Base-by-base conservation (phyloP, 2,888 invertebrate species). In the Agrochola circellaris region DNA sequence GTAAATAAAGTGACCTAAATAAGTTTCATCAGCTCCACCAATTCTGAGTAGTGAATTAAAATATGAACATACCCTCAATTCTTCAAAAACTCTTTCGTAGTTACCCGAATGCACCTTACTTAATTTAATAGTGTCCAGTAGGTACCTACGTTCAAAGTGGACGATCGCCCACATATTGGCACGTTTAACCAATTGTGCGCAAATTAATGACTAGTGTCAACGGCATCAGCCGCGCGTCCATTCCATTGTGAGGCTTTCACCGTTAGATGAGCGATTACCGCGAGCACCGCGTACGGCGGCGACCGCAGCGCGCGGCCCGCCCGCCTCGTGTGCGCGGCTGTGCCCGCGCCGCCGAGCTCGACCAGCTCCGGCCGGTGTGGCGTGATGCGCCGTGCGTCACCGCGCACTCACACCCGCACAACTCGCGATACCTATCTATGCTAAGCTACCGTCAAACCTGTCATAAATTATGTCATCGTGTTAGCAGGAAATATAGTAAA, bases 341-440 rank as follows among this genome's bases (percentile, higher is more conserved):
- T 6, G 23, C 15, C 17, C 20, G 9, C 38, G 51, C 26, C 26
- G 45, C 48, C 45, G 65, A 54, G 60, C 38, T 9, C 34, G 20
- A 51, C 20, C 51, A 20, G 51, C 7, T 23, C 54, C 51, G 48
- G 54, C 48, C 45, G 70, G 84, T 80, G 88, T 82, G 88, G 89
- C 88, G 85, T 81, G 85, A 88, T 84, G 82, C 77, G 61, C 56
- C 75, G 77, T 83, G 83, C 82, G 88, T 85, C 88, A 88, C 73
- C 85, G 75, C 74, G 61, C 81, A 62, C 82, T 15, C 77, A 67
- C 83, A 73, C 77, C 7, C 30, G 38, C 42, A 42, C 56, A 45
- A 48, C 71, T 9, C 64, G 62, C 72, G 54, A 62, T 75, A 75
- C 79, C 65, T 79, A 81, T 75, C 89, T 77, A 70, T 61, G 72